phyloP scores from a whole-genome alignment of 2,113 vertebrate genomes.

The Synchiropus splendidus region DNA sequence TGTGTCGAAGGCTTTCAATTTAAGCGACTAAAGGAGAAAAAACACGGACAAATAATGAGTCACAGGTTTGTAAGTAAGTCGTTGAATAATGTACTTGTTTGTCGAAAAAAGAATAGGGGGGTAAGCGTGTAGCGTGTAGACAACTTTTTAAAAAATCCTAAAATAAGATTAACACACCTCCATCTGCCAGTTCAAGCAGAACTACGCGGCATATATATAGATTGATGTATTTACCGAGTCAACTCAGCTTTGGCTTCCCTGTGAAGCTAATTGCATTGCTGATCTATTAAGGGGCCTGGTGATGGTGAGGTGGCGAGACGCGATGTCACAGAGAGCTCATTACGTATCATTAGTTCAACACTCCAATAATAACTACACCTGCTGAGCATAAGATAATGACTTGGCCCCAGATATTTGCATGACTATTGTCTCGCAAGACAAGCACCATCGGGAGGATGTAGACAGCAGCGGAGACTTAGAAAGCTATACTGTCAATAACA shows the following conservation, averaged over 20 bases:
- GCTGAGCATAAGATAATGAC: constrained; percentile 65
- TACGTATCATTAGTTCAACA: constrained; percentile 71
- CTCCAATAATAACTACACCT: constrained; percentile 68
- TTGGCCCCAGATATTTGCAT: constrained; percentile 62
- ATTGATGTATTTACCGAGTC: constrained; percentile 42
- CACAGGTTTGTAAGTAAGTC: constrained; percentile 11
- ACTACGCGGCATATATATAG: constrained; percentile 37
- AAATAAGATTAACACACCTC: constrained; percentile 9
- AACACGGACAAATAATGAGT: neutral
- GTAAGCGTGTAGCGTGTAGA: too few species aligned
- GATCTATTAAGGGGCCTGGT: constrained; percentile 58
- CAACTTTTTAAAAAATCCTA: too few species aligned
- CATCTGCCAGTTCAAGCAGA: too few species aligned
- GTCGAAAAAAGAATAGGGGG: too few species aligned
- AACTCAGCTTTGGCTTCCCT: constrained; percentile 39
- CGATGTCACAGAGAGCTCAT: constrained; percentile 68
- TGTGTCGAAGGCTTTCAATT: constrained; percentile 54
- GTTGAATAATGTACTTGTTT: too few species aligned
- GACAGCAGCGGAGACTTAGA: too few species aligned
- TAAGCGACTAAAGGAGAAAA: constrained; percentile 19
- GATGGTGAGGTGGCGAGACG: constrained; percentile 61
- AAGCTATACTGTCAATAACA: too few species aligned
- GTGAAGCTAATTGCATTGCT: constrained; percentile 57
- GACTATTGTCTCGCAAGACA: constrained; percentile 52
- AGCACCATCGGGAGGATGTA: constrained; percentile 51